These are phyloP conservation scores for Drosophila tani DNA, from an alignment of 1,140 invertebrate species.

Conservation along the genomic window DNA sequence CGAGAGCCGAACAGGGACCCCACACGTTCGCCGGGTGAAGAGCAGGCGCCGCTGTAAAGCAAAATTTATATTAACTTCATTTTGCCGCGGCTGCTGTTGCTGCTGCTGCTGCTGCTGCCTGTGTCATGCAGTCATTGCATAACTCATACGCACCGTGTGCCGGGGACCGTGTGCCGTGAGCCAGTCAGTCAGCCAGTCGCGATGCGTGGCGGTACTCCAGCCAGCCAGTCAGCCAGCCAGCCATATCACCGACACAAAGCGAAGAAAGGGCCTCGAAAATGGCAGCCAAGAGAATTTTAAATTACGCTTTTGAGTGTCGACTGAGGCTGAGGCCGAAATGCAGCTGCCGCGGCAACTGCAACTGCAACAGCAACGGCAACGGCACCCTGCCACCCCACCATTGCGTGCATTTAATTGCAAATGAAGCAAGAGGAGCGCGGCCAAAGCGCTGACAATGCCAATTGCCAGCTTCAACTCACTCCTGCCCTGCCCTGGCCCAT, in stretches of 20 bases:
- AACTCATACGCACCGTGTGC: constrained; percentile 81
- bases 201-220: constrained; percentile 42
- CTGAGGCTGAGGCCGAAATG: constrained; percentile 63
- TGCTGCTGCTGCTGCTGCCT: constrained; percentile 13
- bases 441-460: constrained; percentile 69
- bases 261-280: constrained; percentile 71
- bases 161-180: constrained; percentile 42
- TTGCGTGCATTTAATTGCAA: constrained; percentile 82
- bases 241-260: constrained; percentile 68
- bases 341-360: constrained; percentile 49
- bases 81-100: constrained; percentile 38
- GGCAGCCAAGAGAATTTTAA: constrained; percentile 82
- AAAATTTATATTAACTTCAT: constrained; percentile 83
- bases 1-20: constrained; percentile 21
- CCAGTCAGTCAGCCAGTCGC: constrained; percentile 39
- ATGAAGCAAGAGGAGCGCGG: constrained; percentile 64
- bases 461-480: constrained; percentile 47
- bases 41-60: constrained; percentile 56
- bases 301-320: constrained; percentile 80
- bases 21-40: constrained; percentile 30
- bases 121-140: constrained; percentile 70
- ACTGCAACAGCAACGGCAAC: constrained; percentile 9
- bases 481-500: constrained; percentile 13
- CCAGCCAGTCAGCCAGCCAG: constrained; percentile 33
- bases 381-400: constrained; percentile 27